Percentiles rank a stretch among this genome's conserved stretches.
Conservation (phyloP, 2,888 invertebrate genomes). For the Candidula unifasciata region DNA sequence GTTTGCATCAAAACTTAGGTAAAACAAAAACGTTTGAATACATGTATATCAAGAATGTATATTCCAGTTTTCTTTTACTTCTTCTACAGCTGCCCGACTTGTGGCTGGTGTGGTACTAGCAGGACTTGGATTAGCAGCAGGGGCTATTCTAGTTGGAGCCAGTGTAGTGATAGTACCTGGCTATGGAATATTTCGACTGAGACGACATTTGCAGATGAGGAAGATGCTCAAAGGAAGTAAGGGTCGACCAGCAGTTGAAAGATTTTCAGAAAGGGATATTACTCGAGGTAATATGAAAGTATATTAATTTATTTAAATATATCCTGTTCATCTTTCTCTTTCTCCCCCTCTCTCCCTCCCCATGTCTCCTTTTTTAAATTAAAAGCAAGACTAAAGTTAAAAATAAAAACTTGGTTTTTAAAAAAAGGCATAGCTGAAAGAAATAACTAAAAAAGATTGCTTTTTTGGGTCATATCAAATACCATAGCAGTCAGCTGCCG, state of each 20-base stretch:
- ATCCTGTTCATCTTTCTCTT: no score
- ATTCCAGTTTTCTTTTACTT: neutral
- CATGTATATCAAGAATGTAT: neutral
- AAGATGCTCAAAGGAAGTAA: neutral
- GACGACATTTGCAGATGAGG: slow-evolving; percentile 53
- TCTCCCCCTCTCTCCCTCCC: no score
- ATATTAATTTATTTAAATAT: no score
- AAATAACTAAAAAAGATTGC: no score
- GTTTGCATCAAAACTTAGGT: neutral
- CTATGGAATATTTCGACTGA: slow-evolving; percentile 68
- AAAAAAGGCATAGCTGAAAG: no score
- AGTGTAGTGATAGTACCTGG: slow-evolving; percentile 75
- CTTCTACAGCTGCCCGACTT: slow-evolving; percentile 70
- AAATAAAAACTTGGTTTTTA: no score
- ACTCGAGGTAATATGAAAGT: neutral
- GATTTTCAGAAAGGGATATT: neutral
- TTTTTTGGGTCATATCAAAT: no score
- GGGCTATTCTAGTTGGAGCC: slow-evolving; percentile 72
- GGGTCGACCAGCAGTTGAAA: neutral
- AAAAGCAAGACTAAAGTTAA: no score
- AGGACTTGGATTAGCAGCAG: slow-evolving; percentile 74
- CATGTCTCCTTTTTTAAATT: no score
- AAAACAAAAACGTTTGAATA: neutral
- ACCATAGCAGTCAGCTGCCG: no score
- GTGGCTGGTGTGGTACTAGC: slow-evolving; percentile 71